Evolutionary conservation across 1,140 invertebrate genomes (phyloP).

Genomic region (Drosophila teissieri): DNA sequence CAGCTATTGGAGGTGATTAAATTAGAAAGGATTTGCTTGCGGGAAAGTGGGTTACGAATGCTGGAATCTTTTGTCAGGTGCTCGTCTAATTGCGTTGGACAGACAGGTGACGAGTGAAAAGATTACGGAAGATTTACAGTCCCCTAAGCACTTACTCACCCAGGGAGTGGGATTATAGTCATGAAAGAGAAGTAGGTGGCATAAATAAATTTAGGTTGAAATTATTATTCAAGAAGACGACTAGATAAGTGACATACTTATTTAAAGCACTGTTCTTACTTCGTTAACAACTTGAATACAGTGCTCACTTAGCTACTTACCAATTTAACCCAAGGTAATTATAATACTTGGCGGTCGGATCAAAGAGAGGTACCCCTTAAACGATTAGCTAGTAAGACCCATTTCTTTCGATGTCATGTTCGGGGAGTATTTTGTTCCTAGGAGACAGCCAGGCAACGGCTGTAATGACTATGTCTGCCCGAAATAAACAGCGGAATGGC

Average conservation of each 20-base stretch:
- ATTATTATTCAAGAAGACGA: too few relatives aligned
- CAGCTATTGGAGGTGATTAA: slow-evolving; percentile 33
- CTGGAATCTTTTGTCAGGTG: slow-evolving; percentile 21
- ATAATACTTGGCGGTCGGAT: slow-evolving; percentile 21
- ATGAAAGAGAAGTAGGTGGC: background rate
- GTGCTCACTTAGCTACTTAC: slow-evolving; percentile 1
- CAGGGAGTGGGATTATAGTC: background rate
- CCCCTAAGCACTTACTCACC: background rate
- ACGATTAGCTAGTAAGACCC: slow-evolving; percentile 20
- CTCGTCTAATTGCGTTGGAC: slow-evolving; percentile 36
- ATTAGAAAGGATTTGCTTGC: slow-evolving; percentile 50
- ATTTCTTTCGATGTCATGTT: slow-evolving; percentile 27
- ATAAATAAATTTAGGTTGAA: background rate
- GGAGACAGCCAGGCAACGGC: slow-evolving; percentile 18
- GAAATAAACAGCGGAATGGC: slow-evolving; percentile 38
- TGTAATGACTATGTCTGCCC: slow-evolving; percentile 26
- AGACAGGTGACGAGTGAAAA: slow-evolving; percentile 32
- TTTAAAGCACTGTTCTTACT: background rate
- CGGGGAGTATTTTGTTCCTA: slow-evolving; percentile 11
- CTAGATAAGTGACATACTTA: background rate
- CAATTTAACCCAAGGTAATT: slow-evolving; percentile 4
- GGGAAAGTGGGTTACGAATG: slow-evolving; percentile 37
- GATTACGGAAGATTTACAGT: slow-evolving; percentile 27
- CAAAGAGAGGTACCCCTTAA: slow-evolving; percentile 15
- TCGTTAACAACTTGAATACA: background rate